These are phyloP conservation scores for Carlito syrichta DNA, from an alignment of 2,113 vertebrate species.

Conservation along the genomic window DNA sequence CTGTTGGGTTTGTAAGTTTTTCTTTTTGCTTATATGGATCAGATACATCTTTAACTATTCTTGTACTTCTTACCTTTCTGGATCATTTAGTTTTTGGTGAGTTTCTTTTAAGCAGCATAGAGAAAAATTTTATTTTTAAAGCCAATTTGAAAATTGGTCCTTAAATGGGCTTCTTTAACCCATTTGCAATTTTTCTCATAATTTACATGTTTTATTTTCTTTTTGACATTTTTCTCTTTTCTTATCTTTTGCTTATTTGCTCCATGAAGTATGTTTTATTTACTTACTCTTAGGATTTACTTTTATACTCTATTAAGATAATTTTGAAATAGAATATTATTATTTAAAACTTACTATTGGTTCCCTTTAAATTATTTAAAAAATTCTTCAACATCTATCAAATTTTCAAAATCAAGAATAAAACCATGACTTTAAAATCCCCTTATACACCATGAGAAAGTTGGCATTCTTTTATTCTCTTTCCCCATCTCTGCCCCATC, in stretches of 20 bases:
- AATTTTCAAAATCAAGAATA: constrained; percentile 16
- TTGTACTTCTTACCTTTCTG: neutral
- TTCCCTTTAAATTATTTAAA: neutral
- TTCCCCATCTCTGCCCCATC: neutral
- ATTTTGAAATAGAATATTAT: neutral
- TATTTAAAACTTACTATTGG: neutral
- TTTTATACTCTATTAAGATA: neutral
- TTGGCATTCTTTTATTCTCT: neutral
- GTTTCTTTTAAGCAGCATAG: neutral
- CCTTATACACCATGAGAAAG: neutral
- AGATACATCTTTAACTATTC: neutral
- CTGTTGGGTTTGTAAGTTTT: neutral
- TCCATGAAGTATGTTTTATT: neutral
- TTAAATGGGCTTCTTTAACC: neutral
- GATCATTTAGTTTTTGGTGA: neutral
- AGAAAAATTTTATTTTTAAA: neutral
- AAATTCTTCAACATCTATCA: neutral
- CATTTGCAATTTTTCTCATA: neutral
- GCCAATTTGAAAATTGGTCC: neutral
- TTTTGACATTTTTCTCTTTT: neutral
- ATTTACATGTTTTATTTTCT: neutral
- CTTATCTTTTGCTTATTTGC: neutral
- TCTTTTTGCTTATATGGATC: neutral
- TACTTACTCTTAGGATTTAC: neutral
- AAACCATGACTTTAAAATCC: neutral